These are phyloP conservation scores for Sarcophaga caerulescens DNA, from an alignment of 2,888 invertebrate species.

Conservation along the genomic window DNA sequence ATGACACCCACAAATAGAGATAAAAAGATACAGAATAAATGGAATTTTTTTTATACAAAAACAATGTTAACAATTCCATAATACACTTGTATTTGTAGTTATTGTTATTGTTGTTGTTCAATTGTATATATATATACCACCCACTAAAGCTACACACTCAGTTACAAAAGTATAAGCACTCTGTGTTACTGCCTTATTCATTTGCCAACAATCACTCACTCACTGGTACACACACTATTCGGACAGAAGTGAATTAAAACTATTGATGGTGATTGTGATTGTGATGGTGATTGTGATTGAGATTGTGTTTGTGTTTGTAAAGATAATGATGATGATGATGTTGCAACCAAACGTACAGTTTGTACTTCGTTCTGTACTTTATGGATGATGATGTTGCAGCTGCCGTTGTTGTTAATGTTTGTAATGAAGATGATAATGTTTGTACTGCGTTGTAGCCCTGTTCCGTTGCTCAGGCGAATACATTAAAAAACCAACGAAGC, in stretches of 20 bases:
- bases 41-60: neutral
- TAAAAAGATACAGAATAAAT: neutral
- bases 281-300: neutral
- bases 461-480: conserved; percentile 17
- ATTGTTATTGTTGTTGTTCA: neutral
- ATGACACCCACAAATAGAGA: neutral
- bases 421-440: conserved; percentile 22
- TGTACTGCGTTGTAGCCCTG: neutral
- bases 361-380: neutral
- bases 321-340: neutral
- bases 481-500: conserved; percentile 47
- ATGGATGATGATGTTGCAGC: neutral
- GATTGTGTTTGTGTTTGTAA: neutral
- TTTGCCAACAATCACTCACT: neutral
- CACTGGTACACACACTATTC: neutral
- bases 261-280: conserved; percentile 9
- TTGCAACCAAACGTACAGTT: neutral
- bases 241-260: conserved; percentile 37
- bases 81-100: conserved; percentile 24
- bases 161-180: neutral
- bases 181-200: neutral
- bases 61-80: neutral
- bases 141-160: neutral
- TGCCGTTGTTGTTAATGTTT: conserved; percentile 12
- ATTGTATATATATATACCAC: neutral